Conservation (phyloP, 2,888 invertebrate genomes). For the Mellilla xanthometata region DNA sequence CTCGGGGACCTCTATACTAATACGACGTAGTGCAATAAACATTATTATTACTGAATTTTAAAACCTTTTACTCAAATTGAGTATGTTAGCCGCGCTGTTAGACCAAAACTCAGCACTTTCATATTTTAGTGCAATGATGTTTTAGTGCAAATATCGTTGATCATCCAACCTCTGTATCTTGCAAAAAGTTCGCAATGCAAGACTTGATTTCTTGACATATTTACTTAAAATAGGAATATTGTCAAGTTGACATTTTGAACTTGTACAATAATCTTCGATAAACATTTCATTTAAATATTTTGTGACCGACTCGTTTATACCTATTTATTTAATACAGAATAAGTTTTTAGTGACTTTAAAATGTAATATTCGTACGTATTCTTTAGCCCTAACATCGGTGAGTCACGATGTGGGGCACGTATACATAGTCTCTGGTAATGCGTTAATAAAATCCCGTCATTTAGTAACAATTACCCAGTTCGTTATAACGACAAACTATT, state of each 20-base stretch:
- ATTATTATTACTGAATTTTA: slow-evolving; percentile 1
- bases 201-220: slow-evolving; percentile 5
- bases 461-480: neutral
- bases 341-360: slow-evolving; percentile 43
- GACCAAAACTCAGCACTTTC: too few relatives aligned
- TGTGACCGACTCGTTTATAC: slow-evolving; percentile 38
- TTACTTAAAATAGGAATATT: slow-evolving; percentile 40
- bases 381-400: slow-evolving; percentile 51
- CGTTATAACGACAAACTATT: neutral
- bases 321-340: slow-evolving; percentile 31
- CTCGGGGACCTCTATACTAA: slow-evolving; percentile 9
- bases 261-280: slow-evolving; percentile 34
- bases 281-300: slow-evolving; percentile 35
- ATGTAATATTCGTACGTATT: slow-evolving; percentile 48
- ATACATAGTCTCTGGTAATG: slow-evolving; percentile 52
- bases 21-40: slow-evolving; percentile 3
- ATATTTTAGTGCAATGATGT: too few relatives aligned
- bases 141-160: too few relatives aligned
- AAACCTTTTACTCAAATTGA: neutral
- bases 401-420: slow-evolving; percentile 57
- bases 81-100: too few relatives aligned
- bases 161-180: neutral
- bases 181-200: slow-evolving; percentile 1
- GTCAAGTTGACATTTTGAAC: slow-evolving; percentile 42
- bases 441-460: slow-evolving; percentile 27